Conservation (phyloP, 2,113 vertebrate genomes). For the Bos taurus region DNA sequence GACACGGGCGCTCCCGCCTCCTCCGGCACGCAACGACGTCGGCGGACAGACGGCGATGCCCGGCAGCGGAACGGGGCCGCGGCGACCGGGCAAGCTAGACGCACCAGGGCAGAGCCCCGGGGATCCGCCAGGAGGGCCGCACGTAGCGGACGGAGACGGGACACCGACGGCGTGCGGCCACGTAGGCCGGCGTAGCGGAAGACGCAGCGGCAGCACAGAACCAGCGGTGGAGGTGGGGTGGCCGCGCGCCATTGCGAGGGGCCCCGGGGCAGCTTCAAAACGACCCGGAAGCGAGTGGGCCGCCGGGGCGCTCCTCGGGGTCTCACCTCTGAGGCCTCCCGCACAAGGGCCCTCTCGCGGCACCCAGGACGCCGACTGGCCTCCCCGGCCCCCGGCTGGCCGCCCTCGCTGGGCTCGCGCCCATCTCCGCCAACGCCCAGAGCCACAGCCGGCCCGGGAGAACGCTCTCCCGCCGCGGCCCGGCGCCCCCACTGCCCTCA, state of each 20-base stretch:
- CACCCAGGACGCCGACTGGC: not conserved
- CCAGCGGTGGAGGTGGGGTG: not conserved
- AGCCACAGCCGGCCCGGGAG: not conserved
- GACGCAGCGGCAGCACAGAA: not conserved
- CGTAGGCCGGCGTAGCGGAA: not conserved
- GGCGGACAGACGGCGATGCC: not conserved
- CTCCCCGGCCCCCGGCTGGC: not conserved
- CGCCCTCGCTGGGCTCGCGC: not conserved
- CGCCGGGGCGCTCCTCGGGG: not conserved
- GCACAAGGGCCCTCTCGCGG: not conserved
- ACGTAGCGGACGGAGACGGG: not conserved
- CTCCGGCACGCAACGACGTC: not conserved
- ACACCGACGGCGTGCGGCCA: not conserved
- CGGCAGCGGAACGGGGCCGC: not conserved
- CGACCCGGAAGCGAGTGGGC: not conserved
- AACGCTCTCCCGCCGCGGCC: not conserved
- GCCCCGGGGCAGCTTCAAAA: not conserved
- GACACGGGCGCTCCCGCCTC: not conserved
- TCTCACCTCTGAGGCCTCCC: not conserved
- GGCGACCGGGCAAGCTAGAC: not conserved
- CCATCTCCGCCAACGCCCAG: not conserved
- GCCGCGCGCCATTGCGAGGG: not conserved
- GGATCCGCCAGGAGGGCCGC: not conserved
- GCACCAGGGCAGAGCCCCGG: rapidly evolving
- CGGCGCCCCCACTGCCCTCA: not conserved